Evolutionary conservation across 23 tunicate genomes (phyloP).

Genomic region (Diplosoma virens): DNA sequence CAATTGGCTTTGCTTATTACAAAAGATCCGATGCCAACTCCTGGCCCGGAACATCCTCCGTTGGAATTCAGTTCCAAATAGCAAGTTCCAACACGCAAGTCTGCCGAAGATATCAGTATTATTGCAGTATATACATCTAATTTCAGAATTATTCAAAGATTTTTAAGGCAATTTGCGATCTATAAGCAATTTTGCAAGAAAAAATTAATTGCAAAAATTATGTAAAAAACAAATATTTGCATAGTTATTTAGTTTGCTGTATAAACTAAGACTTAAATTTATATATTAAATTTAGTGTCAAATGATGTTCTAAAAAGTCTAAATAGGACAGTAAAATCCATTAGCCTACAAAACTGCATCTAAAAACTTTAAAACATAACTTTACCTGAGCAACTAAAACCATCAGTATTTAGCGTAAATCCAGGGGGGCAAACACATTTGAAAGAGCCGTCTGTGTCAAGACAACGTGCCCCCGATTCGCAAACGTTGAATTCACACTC

Average conservation of each 20-base stretch:
- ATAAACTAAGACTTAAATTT: too few species aligned
- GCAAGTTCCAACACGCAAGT: conserved; percentile 77
- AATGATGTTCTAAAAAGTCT: too few species aligned
- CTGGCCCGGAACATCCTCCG: conserved; percentile 21
- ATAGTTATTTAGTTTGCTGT: too few species aligned
- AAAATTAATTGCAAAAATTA: too few species aligned
- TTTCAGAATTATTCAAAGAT: too few species aligned
- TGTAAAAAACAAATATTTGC: too few species aligned
- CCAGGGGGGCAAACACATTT: conserved; percentile 72
- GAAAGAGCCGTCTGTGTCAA: conserved; percentile 88
- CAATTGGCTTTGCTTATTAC: conserved; percentile 60
- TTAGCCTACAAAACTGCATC: too few species aligned
- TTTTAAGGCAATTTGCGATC: too few species aligned
- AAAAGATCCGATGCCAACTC: conserved; percentile 33
- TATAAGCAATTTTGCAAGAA: too few species aligned
- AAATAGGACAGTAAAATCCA: too few species aligned
- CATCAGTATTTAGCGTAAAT: conserved; percentile 64
- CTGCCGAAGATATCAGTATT: conserved; percentile 27
- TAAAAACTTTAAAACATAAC: not conserved
- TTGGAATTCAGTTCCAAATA: conserved; percentile 38
- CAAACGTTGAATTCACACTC: conserved; percentile 75
- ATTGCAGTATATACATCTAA: too few species aligned
- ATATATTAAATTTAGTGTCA: too few species aligned
- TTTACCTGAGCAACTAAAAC: conserved; percentile 63
- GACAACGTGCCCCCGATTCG: conserved; percentile 56